A percentile compares a stretch with the other conserved stretches of the same genome.
These are phyloP conservation scores for Troides helena DNA, from an alignment of 2,888 invertebrate species.

Conservation along the genomic window DNA sequence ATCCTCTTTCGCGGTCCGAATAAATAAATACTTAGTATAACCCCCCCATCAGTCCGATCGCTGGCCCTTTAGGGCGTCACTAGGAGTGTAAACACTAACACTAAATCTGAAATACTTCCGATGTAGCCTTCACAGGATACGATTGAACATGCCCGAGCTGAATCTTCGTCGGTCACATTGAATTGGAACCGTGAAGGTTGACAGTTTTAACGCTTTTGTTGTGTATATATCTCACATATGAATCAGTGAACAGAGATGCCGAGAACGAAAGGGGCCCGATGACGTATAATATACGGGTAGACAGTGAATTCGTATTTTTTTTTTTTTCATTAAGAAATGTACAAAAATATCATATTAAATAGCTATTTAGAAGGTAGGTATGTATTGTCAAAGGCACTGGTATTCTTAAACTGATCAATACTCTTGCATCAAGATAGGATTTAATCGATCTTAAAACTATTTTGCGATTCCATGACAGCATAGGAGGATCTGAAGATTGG, in stretches of 20 bases:
- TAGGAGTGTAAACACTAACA: conserved; percentile 57
- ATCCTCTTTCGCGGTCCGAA: conserved; percentile 72
- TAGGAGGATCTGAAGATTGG: conserved; percentile 53
- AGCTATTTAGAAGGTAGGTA: conserved; percentile 73
- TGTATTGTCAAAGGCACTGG: conserved; percentile 79
- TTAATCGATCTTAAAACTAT: conserved; percentile 40
- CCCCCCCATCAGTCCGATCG: conserved; percentile 67
- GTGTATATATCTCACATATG: conserved; percentile 35
- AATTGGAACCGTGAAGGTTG: conserved; percentile 17
- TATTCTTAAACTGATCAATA: conserved; percentile 62
- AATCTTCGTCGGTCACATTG: conserved; percentile 12
- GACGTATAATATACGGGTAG: conserved; percentile 41
- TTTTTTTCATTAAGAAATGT: conserved; percentile 62
- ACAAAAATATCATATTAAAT: conserved; percentile 74
- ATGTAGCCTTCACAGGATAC: conserved; percentile 61
- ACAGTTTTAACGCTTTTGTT: conserved; percentile 29
- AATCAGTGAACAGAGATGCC: conserved; percentile 30
- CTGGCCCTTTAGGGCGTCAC: conserved; percentile 62
- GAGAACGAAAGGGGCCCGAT: conserved; percentile 38
- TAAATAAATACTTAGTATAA: conserved; percentile 77
- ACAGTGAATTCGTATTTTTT: conserved; percentile 57
- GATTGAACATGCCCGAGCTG: conserved; percentile 39
- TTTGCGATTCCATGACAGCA: conserved; percentile 58
- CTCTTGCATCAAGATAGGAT: conserved; percentile 49
- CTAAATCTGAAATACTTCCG: conserved; percentile 57